Evolutionary conservation across 2,888 invertebrate species (phyloP), one percentile per base, ranked within the genome.

Genomic region (Piscicola geometra): DNA sequence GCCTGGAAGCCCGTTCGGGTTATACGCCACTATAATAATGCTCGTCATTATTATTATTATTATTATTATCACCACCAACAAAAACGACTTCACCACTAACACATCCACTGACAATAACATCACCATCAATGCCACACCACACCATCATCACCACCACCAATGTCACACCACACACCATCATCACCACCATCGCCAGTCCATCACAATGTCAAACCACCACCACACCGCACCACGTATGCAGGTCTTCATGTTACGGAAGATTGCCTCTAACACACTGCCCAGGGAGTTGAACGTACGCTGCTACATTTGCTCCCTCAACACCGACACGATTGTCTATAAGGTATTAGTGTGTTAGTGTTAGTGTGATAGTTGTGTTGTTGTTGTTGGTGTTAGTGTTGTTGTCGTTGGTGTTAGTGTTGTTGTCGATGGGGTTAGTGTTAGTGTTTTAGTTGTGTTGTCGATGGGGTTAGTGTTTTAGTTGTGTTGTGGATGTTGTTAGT

Each of bases 301-400:
- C 87, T 99, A 98, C 87, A 93, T 98, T 83, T 97, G 97, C 88
- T 97, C 96, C 76, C 87, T 99, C 81, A 94, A 94, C 33, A 88
- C 93, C 73, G 90, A 90, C 82, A 94, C 92, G 15, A 89, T 99
- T 78, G 95, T 99, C 47, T 99, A 99, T 88, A 99, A 99, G 88
- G 88, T 87, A 79, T 73, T 74, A 28, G 2, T 75, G n/a, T n/a
- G n/a, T n/a, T n/a, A n/a, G n/a, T 41, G 28, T 30, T 36, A n/a
- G 12, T 68, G 5, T n/a, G 28, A 3, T 68, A n/a, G 12, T 32
- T 9, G 12, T 35, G 32, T n/a, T 32, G 25, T 68, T 35, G 28
- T 68, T 68, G 30, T 68, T 68, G 25, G 9, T 21, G 36, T 68
- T 56, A n/a, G 3, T 56, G 68, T 30, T 35, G 32, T 32, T 28